These are phyloP conservation scores for Metalampra italica DNA, from an alignment of 2,888 invertebrate species.

Conservation along the genomic window DNA sequence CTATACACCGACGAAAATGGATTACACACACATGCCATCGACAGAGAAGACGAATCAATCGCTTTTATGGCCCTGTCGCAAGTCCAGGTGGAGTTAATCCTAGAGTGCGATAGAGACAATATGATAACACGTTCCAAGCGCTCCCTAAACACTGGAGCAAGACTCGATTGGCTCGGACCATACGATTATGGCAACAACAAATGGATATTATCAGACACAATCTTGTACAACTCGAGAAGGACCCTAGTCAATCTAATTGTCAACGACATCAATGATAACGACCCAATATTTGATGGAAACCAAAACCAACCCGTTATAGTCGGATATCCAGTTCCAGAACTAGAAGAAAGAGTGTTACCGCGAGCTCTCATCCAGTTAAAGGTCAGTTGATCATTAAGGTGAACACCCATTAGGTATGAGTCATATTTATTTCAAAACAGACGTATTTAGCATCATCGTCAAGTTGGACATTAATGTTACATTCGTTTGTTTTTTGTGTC, in stretches of 20 bases:
- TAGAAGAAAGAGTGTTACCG: slow-evolving; percentile 57
- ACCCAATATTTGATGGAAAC: slow-evolving; percentile 60
- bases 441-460: background rate
- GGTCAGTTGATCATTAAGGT: slow-evolving; percentile 41
- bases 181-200: slow-evolving; percentile 56
- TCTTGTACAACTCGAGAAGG: slow-evolving; percentile 49
- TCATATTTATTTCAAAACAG: background rate
- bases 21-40: slow-evolving; percentile 51
- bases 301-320: slow-evolving; percentile 54
- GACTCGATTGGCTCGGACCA: slow-evolving; percentile 37
- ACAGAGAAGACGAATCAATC: slow-evolving; percentile 65
- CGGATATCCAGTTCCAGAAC: slow-evolving; percentile 63
- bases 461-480: slow-evolving; percentile 3
- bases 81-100: slow-evolving; percentile 61
- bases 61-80: slow-evolving; percentile 70
- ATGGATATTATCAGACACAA: slow-evolving; percentile 63
- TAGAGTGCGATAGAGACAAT: slow-evolving; percentile 45
- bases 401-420: background rate
- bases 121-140: slow-evolving; percentile 37
- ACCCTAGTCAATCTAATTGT: slow-evolving; percentile 70
- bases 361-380: slow-evolving; percentile 60
- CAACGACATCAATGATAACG: slow-evolving; percentile 75
- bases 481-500: background rate
- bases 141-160: slow-evolving; percentile 25
- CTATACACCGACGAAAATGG: slow-evolving; percentile 57